phyloP scores from a whole-genome alignment of 2,888 invertebrate genomes.

The Apamea sordens region DNA sequence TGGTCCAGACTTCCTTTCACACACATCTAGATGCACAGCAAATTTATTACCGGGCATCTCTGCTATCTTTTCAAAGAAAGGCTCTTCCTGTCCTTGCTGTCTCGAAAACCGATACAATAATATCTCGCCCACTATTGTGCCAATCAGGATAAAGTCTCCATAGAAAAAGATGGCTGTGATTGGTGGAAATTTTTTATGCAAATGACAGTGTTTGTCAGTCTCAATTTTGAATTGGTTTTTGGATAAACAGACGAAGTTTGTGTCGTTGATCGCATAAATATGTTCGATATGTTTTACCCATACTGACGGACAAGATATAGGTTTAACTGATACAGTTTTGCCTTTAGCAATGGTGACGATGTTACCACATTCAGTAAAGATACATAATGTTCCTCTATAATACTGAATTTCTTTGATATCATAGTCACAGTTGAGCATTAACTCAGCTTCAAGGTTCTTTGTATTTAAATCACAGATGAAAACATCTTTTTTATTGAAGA shows the following conservation, averaged over 20 bases:
- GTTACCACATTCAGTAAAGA: conserved; percentile 83
- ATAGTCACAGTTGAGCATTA: conserved; percentile 77
- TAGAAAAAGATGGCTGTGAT: conserved; percentile 85
- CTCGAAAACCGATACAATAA: conserved; percentile 80
- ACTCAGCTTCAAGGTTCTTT: conserved; percentile 72
- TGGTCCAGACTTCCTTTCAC: conserved; percentile 81
- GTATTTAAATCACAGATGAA: conserved; percentile 75
- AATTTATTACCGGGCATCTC: conserved; percentile 80
- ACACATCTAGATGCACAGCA: conserved; percentile 82
- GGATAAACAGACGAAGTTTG: conserved; percentile 84
- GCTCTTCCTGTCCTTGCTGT: conserved; percentile 74
- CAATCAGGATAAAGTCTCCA: conserved; percentile 81
- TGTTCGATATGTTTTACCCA: conserved; percentile 83
- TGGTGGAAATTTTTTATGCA: conserved; percentile 83
- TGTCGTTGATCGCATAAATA: conserved; percentile 77
- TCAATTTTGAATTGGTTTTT: conserved; percentile 83
- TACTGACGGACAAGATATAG: conserved; percentile 78
- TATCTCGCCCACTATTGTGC: conserved; percentile 79
- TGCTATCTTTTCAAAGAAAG: conserved; percentile 79
- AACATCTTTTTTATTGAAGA: conserved; percentile 77
- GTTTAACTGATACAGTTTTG: conserved; percentile 64
- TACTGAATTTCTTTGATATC: conserved; percentile 81
- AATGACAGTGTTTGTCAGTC: conserved; percentile 79
- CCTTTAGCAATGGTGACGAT: conserved; percentile 75
- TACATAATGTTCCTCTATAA: conserved; percentile 69